phyloP scores from a whole-genome alignment of 2,888 invertebrate species.

The Tipula unca region DNA sequence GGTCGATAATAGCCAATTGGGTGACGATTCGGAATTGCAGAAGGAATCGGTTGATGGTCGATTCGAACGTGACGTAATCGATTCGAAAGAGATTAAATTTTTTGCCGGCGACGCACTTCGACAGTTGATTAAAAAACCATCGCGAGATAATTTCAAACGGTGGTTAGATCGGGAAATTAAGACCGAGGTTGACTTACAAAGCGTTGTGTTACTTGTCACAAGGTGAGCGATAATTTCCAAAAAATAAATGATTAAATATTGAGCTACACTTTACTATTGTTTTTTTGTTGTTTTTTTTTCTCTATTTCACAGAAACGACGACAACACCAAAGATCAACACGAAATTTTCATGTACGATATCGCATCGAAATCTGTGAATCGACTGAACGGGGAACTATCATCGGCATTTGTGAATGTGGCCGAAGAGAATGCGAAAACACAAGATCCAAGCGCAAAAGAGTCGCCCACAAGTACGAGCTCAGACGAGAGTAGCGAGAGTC shows the following conservation, averaged over 20 bases:
- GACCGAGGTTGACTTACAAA: conserved; percentile 65
- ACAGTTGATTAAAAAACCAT: conserved; percentile 64
- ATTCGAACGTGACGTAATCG: conserved; percentile 48
- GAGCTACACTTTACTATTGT: too few relatives aligned
- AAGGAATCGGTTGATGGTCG: conserved; percentile 39
- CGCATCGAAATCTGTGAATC: conserved; percentile 61
- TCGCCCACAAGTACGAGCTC: conserved; percentile 42
- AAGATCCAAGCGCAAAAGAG: conserved; percentile 43
- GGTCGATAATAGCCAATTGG: conserved; percentile 54
- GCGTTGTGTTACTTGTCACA: conserved; percentile 72
- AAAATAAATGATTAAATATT: neutral
- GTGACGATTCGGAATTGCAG: conserved; percentile 26
- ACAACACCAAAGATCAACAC: conserved; percentile 41
- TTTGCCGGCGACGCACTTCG: conserved; percentile 67
- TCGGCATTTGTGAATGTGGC: conserved; percentile 80
- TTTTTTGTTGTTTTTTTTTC: neutral
- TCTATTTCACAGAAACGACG: neutral
- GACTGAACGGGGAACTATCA: conserved; percentile 71
- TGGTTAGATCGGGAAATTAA: conserved; percentile 72
- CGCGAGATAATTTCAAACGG: conserved; percentile 65
- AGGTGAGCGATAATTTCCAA: too few relatives aligned
- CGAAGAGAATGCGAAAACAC: conserved; percentile 67
- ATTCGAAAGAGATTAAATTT: conserved; percentile 62
- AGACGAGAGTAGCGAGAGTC: conserved; percentile 26
- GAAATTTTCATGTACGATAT: conserved; percentile 87